phyloP scores from a whole-genome alignment of 2,797 vertebrate species.

The Myotis findleyi region DNA sequence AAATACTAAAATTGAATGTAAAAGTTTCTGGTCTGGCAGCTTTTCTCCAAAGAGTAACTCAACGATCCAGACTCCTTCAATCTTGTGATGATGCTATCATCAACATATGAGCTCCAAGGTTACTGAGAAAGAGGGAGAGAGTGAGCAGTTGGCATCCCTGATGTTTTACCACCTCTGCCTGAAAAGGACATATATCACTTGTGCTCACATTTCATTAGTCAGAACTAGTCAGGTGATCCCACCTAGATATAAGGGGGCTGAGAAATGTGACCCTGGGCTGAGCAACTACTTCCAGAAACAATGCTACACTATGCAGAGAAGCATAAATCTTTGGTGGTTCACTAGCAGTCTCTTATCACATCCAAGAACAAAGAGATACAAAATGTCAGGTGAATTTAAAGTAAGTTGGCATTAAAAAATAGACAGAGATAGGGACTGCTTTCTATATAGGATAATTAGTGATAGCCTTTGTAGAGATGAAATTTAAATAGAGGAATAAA shows the following conservation, averaged over 20 bases:
- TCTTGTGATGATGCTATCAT: neutral
- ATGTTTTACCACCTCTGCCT: neutral
- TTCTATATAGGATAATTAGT: neutral
- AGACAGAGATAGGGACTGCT: neutral
- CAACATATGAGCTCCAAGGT: neutral
- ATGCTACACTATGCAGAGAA: neutral
- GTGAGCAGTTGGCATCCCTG: neutral
- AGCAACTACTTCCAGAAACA: neutral
- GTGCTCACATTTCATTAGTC: neutral
- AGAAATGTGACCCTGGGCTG: neutral
- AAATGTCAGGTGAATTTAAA: neutral
- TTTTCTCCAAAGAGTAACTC: neutral
- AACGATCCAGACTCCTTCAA: neutral
- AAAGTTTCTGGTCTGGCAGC: neutral
- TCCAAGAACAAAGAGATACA: neutral
- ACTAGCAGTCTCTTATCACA: neutral
- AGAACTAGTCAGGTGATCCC: neutral
- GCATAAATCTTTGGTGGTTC: neutral
- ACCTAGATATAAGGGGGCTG: neutral
- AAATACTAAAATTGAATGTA: neutral
- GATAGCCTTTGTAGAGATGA: neutral
- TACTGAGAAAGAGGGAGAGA: neutral
- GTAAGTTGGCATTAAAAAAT: neutral
- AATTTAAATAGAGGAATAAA: neutral
- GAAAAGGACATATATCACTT: neutral